Base-by-base conservation (phyloP, 1,140 invertebrate genomes). In the Bombus pascuorum region DNA sequence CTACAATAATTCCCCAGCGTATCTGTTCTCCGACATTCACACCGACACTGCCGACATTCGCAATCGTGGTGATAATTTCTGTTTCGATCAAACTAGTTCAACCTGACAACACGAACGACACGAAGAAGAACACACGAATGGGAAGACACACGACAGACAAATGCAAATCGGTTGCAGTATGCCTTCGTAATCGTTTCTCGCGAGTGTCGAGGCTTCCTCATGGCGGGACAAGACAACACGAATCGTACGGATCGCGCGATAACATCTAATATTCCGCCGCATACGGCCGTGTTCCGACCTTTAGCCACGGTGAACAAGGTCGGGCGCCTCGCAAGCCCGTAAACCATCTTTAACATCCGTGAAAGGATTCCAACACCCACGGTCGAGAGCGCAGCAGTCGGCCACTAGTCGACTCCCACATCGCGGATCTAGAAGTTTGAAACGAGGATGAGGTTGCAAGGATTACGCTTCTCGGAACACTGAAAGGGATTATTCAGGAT, bases 331-430 rank as follows among this genome's bases (percentile, higher is more conserved):
- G 68, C 87, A 88, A 82, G 77, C 81, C 92, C 91, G 91, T 93
- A 92, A 93, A 93, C 86, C 88, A 93, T 93, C 89, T 82, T 92
- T 89, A 91, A 92, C 89, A 92, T 91, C 90, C 89, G 88, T 90
- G 91, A 92, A 93, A 92, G 93, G 91, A 92, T 93, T 91, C 86
- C 87, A 91, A 93, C 93, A 91, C 92, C 93, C 87, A 93, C 92
- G 87, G 86, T 72, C 86, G 82, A 34, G 57, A 68, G 65, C 78
- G 78, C 79, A 87, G 86, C 78, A 72, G 77, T 88, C 77, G 87
- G 85, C 87, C 59, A 81, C 81, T 78, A 80, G 76, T 85, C 78
- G 86, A 81, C 86, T 87, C 85, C 84, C 89, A 88, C 88, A 91
- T 90, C 90, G 83, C 88, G 83, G 87, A 86, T 87, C 75, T 84